Evolutionary conservation across 2,113 vertebrate species (phyloP).

Genomic region (Propithecus coquereli): DNA sequence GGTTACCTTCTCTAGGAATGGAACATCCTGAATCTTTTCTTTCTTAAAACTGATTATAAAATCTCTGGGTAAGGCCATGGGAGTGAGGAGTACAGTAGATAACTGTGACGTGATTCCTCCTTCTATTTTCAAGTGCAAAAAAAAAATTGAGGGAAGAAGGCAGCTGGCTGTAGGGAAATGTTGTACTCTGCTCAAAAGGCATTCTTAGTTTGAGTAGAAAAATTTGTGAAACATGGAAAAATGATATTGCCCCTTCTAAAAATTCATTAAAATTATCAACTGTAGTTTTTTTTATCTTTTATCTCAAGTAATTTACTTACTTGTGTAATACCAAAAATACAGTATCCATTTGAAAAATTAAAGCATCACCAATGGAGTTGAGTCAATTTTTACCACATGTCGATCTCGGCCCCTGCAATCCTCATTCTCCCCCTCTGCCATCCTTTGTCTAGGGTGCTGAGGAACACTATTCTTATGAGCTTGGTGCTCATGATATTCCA

Average conservation of each 20-base stretch:
- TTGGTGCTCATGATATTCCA: background rate
- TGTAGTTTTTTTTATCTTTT: background rate
- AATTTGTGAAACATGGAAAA: background rate
- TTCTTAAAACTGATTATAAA: background rate
- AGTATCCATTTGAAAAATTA: background rate
- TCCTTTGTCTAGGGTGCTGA: accelerated
- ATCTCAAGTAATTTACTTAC: background rate
- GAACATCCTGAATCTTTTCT: background rate
- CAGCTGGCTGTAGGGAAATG: background rate
- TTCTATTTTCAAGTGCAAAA: background rate
- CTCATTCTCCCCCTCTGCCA: background rate
- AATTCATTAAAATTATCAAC: background rate
- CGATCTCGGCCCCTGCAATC: background rate
- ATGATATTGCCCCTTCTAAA: background rate
- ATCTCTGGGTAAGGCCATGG: background rate
- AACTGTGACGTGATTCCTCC: background rate
- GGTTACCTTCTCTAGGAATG: background rate
- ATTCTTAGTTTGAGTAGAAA: background rate
- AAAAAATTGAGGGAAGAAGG: background rate
- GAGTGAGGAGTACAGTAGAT: accelerated
- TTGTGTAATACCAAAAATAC: background rate
- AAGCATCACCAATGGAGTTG: background rate
- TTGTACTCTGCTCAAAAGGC: background rate
- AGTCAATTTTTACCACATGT: background rate
- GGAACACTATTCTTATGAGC: background rate